A percentile compares a stretch with the other conserved stretches of the same genome.
Evolutionary conservation across 1,140 invertebrate species (phyloP).

Genomic region (Berghia stephanieae): DNA sequence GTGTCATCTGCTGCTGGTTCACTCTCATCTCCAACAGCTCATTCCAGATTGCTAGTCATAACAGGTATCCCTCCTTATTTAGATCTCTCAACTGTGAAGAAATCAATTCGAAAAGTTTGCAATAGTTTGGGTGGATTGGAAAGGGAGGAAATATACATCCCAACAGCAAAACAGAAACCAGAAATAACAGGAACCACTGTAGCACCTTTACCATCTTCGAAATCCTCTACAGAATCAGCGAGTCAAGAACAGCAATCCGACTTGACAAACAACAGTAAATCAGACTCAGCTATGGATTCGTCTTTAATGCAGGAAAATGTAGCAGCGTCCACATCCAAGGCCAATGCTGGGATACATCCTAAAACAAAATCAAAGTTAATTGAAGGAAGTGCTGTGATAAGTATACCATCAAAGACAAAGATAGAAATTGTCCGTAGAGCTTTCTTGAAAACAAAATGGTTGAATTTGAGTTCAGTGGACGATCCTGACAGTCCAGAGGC

Average conservation of each 20-base stretch:
- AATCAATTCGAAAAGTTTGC: constrained; percentile 51
- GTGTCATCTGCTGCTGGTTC: constrained; percentile 54
- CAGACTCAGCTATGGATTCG: no score
- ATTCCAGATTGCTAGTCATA: constrained; percentile 58
- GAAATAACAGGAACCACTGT: no score
- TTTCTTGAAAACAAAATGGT: constrained; percentile 39
- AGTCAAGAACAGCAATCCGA: no score
- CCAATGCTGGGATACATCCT: no score
- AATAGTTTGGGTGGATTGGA: constrained; percentile 57
- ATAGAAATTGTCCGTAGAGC: constrained; percentile 55
- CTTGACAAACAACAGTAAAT: no score
- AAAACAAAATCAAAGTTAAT: constrained; percentile 27
- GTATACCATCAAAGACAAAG: constrained; percentile 58
- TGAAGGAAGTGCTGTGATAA: constrained; percentile 60
- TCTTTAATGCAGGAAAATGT: no score
- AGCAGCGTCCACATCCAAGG: no score
- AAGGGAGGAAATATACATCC: constrained; percentile 56
- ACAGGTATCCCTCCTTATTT: constrained; percentile 58
- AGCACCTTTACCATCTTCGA: neutral
- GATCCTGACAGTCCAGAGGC: constrained; percentile 13
- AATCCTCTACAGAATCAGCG: neutral
- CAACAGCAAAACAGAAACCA: no score
- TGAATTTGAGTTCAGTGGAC: constrained; percentile 23
- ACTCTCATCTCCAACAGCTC: constrained; percentile 48
- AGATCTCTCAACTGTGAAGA: constrained; percentile 41